Conservation (phyloP, 53 echinoderm and acorn worm genomes). For the Holothuria leucospilota region DNA sequence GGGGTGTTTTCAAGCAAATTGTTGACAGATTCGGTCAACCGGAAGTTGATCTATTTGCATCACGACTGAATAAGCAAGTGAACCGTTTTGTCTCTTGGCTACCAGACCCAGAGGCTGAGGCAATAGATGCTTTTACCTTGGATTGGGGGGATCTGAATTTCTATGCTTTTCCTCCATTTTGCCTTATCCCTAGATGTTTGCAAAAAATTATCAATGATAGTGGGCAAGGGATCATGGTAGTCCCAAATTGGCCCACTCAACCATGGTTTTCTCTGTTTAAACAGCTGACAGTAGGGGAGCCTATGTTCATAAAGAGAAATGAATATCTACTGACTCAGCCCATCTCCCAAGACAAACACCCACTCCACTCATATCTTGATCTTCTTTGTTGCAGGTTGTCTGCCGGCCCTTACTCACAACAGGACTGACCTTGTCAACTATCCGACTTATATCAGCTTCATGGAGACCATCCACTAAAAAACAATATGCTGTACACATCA, state of each 20-base stretch:
- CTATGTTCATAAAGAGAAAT: conserved; percentile 1
- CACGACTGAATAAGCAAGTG: conserved; percentile 28
- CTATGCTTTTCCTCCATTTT: conserved; percentile 50
- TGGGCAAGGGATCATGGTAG: conserved; percentile 19
- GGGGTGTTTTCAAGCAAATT: not conserved
- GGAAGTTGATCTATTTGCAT: conserved; percentile 14
- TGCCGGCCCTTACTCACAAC: not conserved
- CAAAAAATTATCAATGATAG: not conserved
- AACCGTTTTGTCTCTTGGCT: conserved; percentile 3
- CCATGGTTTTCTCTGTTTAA: conserved; percentile 18
- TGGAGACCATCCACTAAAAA: not conserved
- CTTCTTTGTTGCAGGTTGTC: conserved; percentile 34
- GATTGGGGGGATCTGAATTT: conserved; percentile 1
- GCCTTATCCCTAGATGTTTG: conserved; percentile 11
- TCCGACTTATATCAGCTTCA: not conserved
- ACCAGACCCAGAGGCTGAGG: not conserved
- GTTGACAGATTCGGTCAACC: not conserved
- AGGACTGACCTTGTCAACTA: not conserved
- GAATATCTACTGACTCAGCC: not conserved
- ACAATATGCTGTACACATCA: not conserved
- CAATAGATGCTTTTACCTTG: conserved; percentile 24
- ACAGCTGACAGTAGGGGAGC: not conserved
- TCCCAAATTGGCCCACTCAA: conserved; percentile 42
- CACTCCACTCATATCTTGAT: too few relatives aligned
- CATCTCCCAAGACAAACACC: conserved; percentile 19